Base-by-base conservation (phyloP, 2,797 vertebrate genomes). In the Taeniopygia guttata region DNA sequence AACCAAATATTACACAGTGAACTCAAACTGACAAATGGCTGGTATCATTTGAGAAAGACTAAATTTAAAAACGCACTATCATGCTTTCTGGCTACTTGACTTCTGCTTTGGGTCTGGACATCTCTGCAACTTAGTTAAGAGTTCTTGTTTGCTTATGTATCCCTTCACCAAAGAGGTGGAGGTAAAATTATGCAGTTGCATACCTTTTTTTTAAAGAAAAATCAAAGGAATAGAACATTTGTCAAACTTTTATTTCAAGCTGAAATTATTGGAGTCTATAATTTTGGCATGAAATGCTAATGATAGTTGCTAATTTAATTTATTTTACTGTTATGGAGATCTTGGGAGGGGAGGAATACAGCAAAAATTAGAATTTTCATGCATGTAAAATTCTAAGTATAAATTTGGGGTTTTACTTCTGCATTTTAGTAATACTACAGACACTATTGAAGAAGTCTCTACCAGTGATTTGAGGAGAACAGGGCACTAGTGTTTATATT, bases 281-380 rank as follows among this genome's bases (percentile, higher is more conserved):
- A 17, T 70, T 83, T 7, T 58, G 15, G 3, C 13, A 30, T 51
- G 48, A 43, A 62, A 83, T 82, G 2, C 11, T 83, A 32, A 43
- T 58, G 12, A 10, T 42, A 70, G 20, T 14, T 63, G 17, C 25
- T 70, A 27, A 46, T 34, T 34, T 42, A 51, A 34, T 30, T 64
- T 10, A 40, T 62, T 54, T 75, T 40, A 43, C 23, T 51, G 10
- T 36, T 32, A 8, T 30, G 11, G 29, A 48, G 4, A 16, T 56
- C 4, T 54, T 60, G 27, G 3, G 4, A 17, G 17, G 3, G 4
- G 5, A 19, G 32, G 2, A 25, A 42, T 48, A 20, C 4, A 42
- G 23, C 20, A 38, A 58, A 81, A 81, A 22, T 25, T 18, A 3
- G 3, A 18, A 4, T 60, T 13, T 16, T 59, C 18, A 32, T 52